phyloP scores from a whole-genome alignment of 2,888 invertebrate species.

The Athetis lepigone region DNA sequence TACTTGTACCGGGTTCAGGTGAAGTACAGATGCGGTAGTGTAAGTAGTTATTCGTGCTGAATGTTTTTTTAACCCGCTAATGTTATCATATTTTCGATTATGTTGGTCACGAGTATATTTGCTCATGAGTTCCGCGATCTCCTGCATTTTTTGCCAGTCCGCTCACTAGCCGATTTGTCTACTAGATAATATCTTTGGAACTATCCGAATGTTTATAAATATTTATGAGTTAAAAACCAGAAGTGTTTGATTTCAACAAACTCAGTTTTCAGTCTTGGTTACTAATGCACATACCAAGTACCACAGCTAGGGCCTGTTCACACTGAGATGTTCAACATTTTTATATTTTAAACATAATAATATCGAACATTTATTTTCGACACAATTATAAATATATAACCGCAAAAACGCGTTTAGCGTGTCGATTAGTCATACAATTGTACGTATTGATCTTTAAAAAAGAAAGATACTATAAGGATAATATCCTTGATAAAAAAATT shows the following conservation, averaged over 20 bases:
- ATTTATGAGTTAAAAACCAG: slow-evolving; percentile 62
- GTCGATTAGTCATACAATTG: too few relatives aligned
- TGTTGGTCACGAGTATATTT: slow-evolving; percentile 47
- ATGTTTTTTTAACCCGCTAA: slow-evolving; percentile 22
- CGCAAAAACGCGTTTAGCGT: background rate
- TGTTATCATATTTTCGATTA: slow-evolving; percentile 26
- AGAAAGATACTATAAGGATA: too few relatives aligned
- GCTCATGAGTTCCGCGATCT: slow-evolving; percentile 47
- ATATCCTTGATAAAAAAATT: too few relatives aligned
- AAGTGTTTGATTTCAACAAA: slow-evolving; percentile 42
- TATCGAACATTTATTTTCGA: background rate
- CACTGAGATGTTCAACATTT: slow-evolving; percentile 24
- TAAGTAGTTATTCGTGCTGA: slow-evolving; percentile 8
- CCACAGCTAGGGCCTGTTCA: slow-evolving; percentile 19
- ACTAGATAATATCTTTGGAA: slow-evolving; percentile 51
- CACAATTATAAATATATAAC: background rate
- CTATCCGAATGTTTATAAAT: slow-evolving; percentile 47
- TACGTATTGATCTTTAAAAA: too few relatives aligned
- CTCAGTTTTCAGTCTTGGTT: slow-evolving; percentile 20
- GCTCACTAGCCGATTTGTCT: slow-evolving; percentile 30
- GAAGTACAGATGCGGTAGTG: slow-evolving; percentile 1
- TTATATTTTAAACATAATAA: background rate
- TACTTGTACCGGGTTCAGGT: background rate
- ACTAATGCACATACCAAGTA: background rate
- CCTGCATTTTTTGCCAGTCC: slow-evolving; percentile 51